A percentile compares a stretch with the other conserved stretches of the same genome.
Evolutionary conservation across 2,797 vertebrate genomes (phyloP).

Genomic region (Pseudochromis fuscus): DNA sequence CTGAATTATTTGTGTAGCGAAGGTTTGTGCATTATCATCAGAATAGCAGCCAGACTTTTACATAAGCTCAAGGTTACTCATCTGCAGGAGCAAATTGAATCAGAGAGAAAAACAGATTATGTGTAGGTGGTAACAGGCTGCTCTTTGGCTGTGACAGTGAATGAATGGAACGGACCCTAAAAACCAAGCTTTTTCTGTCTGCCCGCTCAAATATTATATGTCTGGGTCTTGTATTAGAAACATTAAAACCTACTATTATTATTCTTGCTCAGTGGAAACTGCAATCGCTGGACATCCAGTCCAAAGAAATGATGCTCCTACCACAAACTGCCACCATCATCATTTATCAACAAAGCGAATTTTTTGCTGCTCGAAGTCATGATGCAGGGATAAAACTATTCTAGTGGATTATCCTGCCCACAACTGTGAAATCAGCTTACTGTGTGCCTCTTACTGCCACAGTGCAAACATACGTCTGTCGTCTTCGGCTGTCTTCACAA

Average conservation of each 20-base stretch:
- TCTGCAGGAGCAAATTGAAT: constrained; percentile 40
- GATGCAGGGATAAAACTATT: constrained; percentile 56
- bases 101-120: constrained; percentile 41
- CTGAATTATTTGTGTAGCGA: constrained; percentile 6
- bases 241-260: constrained; percentile 35
- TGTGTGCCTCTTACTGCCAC: constrained; percentile 50
- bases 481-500: constrained; percentile 46
- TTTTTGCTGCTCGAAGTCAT: constrained; percentile 40
- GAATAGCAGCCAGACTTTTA: constrained; percentile 27
- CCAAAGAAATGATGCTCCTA: constrained; percentile 13
- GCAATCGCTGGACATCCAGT: neutral
- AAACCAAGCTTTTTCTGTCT: constrained; percentile 15
- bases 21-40: constrained; percentile 14
- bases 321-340: constrained; percentile 31
- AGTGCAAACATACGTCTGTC: constrained; percentile 42
- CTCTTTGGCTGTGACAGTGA: constrained; percentile 21
- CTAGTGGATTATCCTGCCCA: constrained; percentile 58
- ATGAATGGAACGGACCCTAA: constrained; percentile 40
- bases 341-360: constrained; percentile 51
- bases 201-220: constrained; percentile 21
- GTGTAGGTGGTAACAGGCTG: constrained; percentile 50
- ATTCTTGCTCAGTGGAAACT: constrained; percentile 40
- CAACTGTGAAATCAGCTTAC: constrained; percentile 68
- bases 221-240: constrained; percentile 39
- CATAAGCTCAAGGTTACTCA: constrained; percentile 43